Evolutionary conservation across 2,888 invertebrate species (phyloP), one percentile per base, ranked within the genome.

Genomic region (Eremobia ochroleuca): DNA sequence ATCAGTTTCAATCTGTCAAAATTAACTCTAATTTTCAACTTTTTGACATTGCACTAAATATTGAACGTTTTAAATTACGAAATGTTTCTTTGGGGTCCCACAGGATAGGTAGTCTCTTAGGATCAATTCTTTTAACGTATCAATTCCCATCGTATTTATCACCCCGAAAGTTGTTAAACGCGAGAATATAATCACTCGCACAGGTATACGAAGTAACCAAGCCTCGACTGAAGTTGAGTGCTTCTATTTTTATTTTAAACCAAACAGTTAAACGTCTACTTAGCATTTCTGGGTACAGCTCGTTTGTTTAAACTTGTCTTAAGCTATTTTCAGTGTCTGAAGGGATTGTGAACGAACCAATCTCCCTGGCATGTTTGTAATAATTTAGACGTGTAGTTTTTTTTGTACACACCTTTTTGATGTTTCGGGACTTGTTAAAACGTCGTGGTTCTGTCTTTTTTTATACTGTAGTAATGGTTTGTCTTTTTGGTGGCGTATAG

Each of bases 231-330:
- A 77, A 76, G 70, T 82, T 90, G 94, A 95, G 95, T 93, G 94
- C 86, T 87, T 93, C 95, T 96, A 96, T 95, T 95, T 95, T 93
- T 94, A 93, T 86, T 90, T 90, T 88, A 91, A 94, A 91, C 92
- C 91, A 92, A 94, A 94, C 94, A 93, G 92, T 92, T 92, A 91
- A 91, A 93, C 92, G 89, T 91, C 92, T 92, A 90, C 90, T 92
- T 94, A 94, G 94, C 93, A 90, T 91, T 95, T 94, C 95, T 93
- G 90, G 92, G 94, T 94, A 94, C 89, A 89, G 85, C 72, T 74
- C 81, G 86, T 87, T 82, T 83, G 88, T 88, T 88, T 89, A 75
- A 89, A 89, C 83, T 25, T 92, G 92, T 92, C 92, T 93, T 92
- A 92, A 88, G 94, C 89, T 96, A 96, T 96, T 96, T 96, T 90